Evolutionary conservation across 2,113 vertebrate genomes (phyloP).

Genomic region (Nicator chloris): DNA sequence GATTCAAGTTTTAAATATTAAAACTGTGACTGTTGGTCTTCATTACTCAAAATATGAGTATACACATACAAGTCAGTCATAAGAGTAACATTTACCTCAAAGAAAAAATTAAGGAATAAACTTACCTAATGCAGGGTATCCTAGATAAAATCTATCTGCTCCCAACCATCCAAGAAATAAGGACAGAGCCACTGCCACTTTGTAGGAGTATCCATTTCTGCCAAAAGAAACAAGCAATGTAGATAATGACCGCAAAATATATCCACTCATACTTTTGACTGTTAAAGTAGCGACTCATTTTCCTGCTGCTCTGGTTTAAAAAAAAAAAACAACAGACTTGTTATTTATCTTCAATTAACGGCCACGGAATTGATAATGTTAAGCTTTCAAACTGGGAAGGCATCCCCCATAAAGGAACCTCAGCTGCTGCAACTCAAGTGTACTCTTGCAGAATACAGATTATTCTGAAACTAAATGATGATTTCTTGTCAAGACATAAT

Average conservation of each 20-base stretch:
- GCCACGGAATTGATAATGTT: conserved; percentile 6
- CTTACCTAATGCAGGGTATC: conserved; percentile 95
- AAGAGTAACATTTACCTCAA: neutral
- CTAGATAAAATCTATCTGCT: conserved; percentile 96
- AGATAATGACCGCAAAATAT: conserved; percentile 19
- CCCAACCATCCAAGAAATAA: conserved; percentile 97
- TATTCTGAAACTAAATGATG: conserved; percentile 16
- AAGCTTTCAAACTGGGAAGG: conserved; percentile 12
- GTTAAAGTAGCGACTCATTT: conserved; percentile 40
- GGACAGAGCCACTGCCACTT: conserved; percentile 93
- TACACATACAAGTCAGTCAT: neutral
- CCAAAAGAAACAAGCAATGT: conserved; percentile 27
- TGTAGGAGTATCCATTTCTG: conserved; percentile 96
- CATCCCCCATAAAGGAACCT: conserved; percentile 35
- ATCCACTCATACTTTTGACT: conserved; percentile 13
- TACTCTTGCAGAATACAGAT: conserved; percentile 31
- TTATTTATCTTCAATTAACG: conserved; percentile 30
- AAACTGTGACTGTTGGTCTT: neutral
- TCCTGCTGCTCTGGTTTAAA: neutral
- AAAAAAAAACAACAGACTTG: neutral
- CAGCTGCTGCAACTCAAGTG: conserved; percentile 22
- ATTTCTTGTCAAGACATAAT: conserved; percentile 26
- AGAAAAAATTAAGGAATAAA: neutral
- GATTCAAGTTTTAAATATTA: neutral
- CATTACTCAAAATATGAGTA: neutral